Evolutionary conservation across 2,888 invertebrate species (phyloP).

Genomic region (Mechanitis mazaeus): DNA sequence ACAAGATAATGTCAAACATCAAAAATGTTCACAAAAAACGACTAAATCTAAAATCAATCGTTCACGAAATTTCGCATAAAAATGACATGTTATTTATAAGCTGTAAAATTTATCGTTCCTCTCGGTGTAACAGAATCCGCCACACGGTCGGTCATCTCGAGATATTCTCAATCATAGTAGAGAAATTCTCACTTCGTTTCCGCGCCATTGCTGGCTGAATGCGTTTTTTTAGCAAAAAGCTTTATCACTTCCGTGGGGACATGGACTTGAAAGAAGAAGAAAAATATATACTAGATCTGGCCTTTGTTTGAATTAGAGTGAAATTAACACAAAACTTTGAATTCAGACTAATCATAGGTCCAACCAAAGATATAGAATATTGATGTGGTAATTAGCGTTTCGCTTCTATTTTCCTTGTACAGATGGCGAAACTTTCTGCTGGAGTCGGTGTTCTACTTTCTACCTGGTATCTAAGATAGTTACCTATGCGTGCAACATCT

Average conservation of each 20-base stretch:
- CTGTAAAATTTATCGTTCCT: slow-evolving; percentile 52
- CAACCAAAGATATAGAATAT: too few species aligned
- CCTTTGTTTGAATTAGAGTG: neutral
- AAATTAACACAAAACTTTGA: too few species aligned
- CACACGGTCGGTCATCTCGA: slow-evolving; percentile 42
- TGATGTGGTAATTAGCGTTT: too few species aligned
- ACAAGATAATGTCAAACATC: too few species aligned
- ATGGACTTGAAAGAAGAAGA: slow-evolving; percentile 42
- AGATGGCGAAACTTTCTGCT: too few species aligned
- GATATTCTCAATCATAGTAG: slow-evolving; percentile 54
- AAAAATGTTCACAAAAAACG: slow-evolving; percentile 2
- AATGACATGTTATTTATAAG: slow-evolving; percentile 27
- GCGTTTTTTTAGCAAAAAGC: slow-evolving; percentile 74
- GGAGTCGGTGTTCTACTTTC: too few species aligned
- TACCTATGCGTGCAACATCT: too few species aligned
- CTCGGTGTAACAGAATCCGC: slow-evolving; percentile 41
- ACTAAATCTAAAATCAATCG: slow-evolving; percentile 9
- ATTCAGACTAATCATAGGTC: too few species aligned
- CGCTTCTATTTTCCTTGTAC: too few species aligned
- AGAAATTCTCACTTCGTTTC: slow-evolving; percentile 66
- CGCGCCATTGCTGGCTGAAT: slow-evolving; percentile 67
- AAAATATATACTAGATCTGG: slow-evolving; percentile 40
- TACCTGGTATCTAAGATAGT: too few species aligned
- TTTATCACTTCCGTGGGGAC: slow-evolving; percentile 75
- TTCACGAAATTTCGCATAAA: slow-evolving; percentile 17